phyloP scores from a whole-genome alignment of 2,113 vertebrate genomes.

The Leucopsar rothschildi region DNA sequence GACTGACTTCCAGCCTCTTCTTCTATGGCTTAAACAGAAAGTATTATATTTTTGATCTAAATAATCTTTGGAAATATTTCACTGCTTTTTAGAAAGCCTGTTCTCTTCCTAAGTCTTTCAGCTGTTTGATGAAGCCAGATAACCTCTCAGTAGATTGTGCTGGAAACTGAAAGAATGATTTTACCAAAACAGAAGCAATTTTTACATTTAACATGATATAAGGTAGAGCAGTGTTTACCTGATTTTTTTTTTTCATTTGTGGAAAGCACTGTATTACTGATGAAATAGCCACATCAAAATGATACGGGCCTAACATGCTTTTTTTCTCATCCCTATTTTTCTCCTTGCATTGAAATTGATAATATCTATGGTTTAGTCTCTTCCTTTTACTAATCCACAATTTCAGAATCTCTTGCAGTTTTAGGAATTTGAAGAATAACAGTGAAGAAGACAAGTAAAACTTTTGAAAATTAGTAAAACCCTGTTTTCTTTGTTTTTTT shows the following conservation, averaged over 20 bases:
- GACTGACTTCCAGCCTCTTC: not conserved
- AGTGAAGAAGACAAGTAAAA: not conserved
- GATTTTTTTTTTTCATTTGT: not conserved
- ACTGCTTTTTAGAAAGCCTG: not conserved
- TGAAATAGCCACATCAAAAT: not conserved
- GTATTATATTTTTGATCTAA: not conserved
- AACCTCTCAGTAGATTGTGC: not conserved
- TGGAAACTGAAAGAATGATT: not conserved
- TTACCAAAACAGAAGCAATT: not conserved
- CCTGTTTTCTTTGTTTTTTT: not conserved
- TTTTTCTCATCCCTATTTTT: slow-evolving; percentile 13
- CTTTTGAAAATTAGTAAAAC: not conserved
- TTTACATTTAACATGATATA: not conserved
- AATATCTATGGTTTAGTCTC: not conserved
- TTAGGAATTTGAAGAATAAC: not conserved
- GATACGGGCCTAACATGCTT: not conserved
- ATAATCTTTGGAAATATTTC: not conserved
- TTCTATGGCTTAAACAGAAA: not conserved
- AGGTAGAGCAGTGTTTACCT: not conserved
- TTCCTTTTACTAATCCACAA: not conserved
- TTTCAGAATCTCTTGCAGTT: not conserved
- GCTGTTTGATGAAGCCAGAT: not conserved
- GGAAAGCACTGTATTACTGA: not conserved
- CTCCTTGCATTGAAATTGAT: not conserved
- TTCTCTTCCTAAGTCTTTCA: not conserved